These are phyloP conservation scores for Cryptophagus acutangulus DNA, from an alignment of 2,888 invertebrate genomes.

Conservation along the genomic window DNA sequence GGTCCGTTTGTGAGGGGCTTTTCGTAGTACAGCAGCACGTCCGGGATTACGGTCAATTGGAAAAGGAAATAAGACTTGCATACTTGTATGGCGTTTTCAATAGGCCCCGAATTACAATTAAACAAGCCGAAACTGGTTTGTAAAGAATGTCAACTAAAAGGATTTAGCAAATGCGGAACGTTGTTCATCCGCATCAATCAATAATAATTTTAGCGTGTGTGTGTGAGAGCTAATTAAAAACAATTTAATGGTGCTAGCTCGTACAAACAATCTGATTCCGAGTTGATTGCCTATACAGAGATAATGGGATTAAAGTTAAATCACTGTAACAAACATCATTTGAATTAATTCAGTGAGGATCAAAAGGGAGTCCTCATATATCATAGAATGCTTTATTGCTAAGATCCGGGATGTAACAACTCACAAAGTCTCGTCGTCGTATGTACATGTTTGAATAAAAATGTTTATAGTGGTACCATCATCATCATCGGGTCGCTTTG, in stretches of 20 bases:
- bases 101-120: constrained; percentile 2
- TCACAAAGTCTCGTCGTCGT: constrained; percentile 9
- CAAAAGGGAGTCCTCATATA: constrained; percentile 24
- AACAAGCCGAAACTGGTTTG: no score
- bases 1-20: constrained; percentile 19
- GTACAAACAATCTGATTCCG: not conserved
- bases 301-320: constrained; percentile 21
- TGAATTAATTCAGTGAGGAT: constrained; percentile 28
- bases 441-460: no score
- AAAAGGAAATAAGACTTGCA: constrained; percentile 19
- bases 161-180: no score
- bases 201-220: no score
- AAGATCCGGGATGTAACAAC: constrained; percentile 25
- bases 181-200: no score
- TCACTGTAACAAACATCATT: constrained; percentile 28
- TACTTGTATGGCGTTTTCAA: not conserved
- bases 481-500: no score
- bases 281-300: constrained; percentile 1
- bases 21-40: constrained; percentile 22
- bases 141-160: no score
- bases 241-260: no score
- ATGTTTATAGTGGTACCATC: no score
- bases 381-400: constrained; percentile 22
- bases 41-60: constrained; percentile 25
- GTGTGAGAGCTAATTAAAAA: no score